A percentile compares a stretch with the other conserved stretches of the same genome.
Evolutionary conservation across 2,888 invertebrate genomes (phyloP).

Genomic region (Proisotoma minuta): DNA sequence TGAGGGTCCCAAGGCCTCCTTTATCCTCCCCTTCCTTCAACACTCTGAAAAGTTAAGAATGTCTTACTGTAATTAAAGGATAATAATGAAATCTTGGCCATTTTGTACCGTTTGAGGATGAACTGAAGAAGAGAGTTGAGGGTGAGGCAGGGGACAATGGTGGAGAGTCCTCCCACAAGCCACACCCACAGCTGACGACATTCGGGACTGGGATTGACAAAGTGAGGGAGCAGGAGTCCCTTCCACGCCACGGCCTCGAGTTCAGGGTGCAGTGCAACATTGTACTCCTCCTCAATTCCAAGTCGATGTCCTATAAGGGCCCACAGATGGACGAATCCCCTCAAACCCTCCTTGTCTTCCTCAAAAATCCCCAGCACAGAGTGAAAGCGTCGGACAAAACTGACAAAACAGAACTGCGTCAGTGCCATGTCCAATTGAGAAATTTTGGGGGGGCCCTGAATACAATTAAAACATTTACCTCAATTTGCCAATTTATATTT

Average conservation of each 20-base stretch:
- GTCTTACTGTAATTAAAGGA: too few relatives aligned
- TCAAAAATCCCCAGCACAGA: conserved; percentile 33
- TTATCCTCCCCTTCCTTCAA: too few relatives aligned
- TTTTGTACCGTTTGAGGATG: conserved; percentile 10
- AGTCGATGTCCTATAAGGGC: conserved; percentile 41
- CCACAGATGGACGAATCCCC: conserved; percentile 44
- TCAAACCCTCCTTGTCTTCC: conserved; percentile 14
- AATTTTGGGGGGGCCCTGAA: neutral
- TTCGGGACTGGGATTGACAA: conserved; percentile 15
- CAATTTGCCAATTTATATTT: neutral
- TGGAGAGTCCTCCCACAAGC: conserved; percentile 26
- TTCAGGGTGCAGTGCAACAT: conserved; percentile 33
- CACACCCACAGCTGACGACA: conserved; percentile 33
- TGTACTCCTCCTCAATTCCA: conserved; percentile 40
- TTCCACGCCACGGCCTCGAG: conserved; percentile 24
- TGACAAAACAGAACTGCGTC: conserved; percentile 83
- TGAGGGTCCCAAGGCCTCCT: too few relatives aligned
- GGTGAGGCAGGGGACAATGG: conserved; percentile 36
- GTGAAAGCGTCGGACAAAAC: conserved; percentile 63
- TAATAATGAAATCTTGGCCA: too few relatives aligned
- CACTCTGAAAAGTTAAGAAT: too few relatives aligned
- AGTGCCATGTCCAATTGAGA: conserved; percentile 78
- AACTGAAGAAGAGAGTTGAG: conserved; percentile 30
- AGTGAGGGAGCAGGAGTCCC: conserved; percentile 31
- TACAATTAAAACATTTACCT: neutral